Evolutionary conservation across 2,888 invertebrate species (phyloP).

Genomic region (Nipponacmea schrenckii): DNA sequence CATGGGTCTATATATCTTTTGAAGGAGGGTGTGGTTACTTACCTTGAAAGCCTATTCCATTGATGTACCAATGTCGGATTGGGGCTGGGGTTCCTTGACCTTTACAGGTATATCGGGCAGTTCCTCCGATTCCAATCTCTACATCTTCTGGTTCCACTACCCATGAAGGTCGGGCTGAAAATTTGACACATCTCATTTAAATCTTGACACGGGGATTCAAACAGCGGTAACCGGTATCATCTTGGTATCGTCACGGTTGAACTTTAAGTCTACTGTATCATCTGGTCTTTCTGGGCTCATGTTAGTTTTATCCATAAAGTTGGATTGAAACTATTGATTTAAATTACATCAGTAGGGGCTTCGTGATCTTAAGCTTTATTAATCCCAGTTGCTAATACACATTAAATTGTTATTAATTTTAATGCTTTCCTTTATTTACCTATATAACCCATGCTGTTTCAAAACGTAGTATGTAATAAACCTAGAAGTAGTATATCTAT

Average conservation of each 20-base stretch:
- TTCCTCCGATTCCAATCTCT: constrained; percentile 91
- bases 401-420: background rate
- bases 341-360: background rate
- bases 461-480: no score
- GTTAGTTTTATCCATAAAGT: no score
- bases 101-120: constrained; percentile 85
- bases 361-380: background rate
- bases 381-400: no score
- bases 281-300: background rate
- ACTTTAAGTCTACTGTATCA: no score
- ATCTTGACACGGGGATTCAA: no score
- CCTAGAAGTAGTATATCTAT: no score
- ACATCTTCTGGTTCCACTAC: constrained; percentile 86
- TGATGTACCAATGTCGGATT: constrained; percentile 91
- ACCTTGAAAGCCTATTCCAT: constrained; percentile 80
- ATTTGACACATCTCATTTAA: background rate
- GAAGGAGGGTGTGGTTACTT: constrained; percentile 25
- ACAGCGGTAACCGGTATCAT: background rate
- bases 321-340: no score
- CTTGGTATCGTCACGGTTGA: background rate
- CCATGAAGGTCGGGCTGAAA: constrained; percentile 81
- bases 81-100: constrained; percentile 92
- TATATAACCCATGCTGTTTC: no score
- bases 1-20: no score
- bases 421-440: no score